Conservation (phyloP, 2,797 vertebrate genomes). For the Limosa lapponica region DNA sequence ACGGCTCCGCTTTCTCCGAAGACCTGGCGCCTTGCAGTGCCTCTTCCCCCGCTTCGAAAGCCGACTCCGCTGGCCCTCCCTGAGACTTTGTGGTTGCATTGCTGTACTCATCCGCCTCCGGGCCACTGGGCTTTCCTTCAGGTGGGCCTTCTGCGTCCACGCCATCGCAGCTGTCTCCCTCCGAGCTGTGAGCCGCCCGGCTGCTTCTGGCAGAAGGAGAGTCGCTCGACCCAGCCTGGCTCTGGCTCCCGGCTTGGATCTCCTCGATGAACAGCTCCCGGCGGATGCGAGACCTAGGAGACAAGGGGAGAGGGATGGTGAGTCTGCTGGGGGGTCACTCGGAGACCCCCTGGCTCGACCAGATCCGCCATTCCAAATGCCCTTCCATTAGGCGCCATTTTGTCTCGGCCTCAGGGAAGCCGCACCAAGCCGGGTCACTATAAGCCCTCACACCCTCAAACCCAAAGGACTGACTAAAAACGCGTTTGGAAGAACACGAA, state of each 20-base stretch:
- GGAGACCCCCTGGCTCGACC: accelerated
- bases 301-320: background rate
- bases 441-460: background rate
- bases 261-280: slow-evolving; percentile 98
- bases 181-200: slow-evolving; percentile 86
- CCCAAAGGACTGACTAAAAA: background rate
- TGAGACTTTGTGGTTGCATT: slow-evolving; percentile 81
- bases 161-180: slow-evolving; percentile 97
- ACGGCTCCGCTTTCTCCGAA: slow-evolving; percentile 71
- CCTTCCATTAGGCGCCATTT: accelerated
- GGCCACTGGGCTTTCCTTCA: slow-evolving; percentile 81
- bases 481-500: background rate
- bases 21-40: slow-evolving; percentile 67
- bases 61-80: slow-evolving; percentile 79
- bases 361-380: accelerated
- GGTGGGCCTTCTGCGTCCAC: slow-evolving; percentile 89
- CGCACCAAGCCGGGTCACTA: accelerated
- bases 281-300: slow-evolving; percentile 93
- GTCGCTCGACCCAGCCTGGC: slow-evolving; percentile 89
- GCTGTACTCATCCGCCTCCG: slow-evolving; percentile 74
- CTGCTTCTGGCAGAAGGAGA: slow-evolving; percentile 89
- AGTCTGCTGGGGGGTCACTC: accelerated
- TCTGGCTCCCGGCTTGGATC: slow-evolving; percentile 90
- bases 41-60: slow-evolving; percentile 78
- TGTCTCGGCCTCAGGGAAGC: background rate